Evolutionary conservation across 2,888 invertebrate species (phyloP).

Genomic region (Apamea crenata): DNA sequence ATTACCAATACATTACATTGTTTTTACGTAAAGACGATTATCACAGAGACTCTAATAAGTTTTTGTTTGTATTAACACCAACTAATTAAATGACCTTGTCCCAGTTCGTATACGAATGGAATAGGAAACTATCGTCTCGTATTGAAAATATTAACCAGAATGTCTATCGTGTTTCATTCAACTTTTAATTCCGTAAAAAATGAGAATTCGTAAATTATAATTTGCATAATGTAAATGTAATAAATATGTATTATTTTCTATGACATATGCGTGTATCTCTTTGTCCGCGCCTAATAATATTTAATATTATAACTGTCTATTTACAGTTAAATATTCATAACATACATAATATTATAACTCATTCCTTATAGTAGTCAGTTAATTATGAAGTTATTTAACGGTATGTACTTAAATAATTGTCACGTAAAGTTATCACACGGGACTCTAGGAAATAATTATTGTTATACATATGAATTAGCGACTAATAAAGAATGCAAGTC

Average conservation of each 20-base stretch:
- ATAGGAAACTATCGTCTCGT: background rate
- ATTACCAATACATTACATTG: constrained; percentile 26
- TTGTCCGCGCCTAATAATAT: constrained; percentile 34
- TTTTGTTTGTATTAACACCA: background rate
- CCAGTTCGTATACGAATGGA: constrained; percentile 12
- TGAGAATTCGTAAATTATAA: constrained; percentile 8
- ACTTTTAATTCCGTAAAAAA: constrained; percentile 20
- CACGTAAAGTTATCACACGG: constrained; percentile 62
- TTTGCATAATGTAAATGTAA: constrained; percentile 24
- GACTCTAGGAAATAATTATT: constrained; percentile 63
- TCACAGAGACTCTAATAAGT: constrained; percentile 15
- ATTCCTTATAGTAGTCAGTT: constrained; percentile 7
- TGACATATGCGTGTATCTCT: constrained; percentile 20
- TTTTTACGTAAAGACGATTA: constrained; percentile 31
- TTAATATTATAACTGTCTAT: constrained; percentile 32
- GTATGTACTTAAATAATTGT: constrained; percentile 38
- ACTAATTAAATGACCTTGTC: constrained; percentile 6
- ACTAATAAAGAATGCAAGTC: constrained; percentile 56
- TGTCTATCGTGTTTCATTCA: background rate
- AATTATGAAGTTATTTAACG: constrained; percentile 22
- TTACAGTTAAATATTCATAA: constrained; percentile 47
- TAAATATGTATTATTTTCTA: constrained; percentile 26
- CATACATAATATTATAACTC: no score
- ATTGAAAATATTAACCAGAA: constrained; percentile 3
- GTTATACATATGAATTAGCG: constrained; percentile 61